phyloP scores from a whole-genome alignment of 2,888 invertebrate species.

The Dasysyrphus albostriatus region DNA sequence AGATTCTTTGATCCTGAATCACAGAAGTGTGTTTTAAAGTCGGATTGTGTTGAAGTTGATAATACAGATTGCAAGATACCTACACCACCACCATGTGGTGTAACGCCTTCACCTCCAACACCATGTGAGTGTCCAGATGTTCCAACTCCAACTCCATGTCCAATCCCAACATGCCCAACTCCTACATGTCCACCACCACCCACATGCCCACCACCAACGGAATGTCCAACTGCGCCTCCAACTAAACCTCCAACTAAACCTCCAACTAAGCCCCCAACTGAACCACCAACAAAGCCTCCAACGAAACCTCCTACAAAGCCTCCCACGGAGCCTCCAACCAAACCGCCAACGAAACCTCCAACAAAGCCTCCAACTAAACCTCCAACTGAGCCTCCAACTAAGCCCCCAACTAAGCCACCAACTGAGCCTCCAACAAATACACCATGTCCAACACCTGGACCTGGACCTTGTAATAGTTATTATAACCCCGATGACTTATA shows the following conservation, averaged over 20 bases:
- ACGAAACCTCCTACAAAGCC: too few species aligned
- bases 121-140: constrained; percentile 8
- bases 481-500: constrained; percentile 77
- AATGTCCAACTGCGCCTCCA: not conserved
- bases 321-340: too few species aligned
- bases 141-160: constrained; percentile 7
- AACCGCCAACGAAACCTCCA: too few species aligned
- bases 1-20: constrained; percentile 77
- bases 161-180: not conserved
- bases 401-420: not conserved
- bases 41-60: constrained; percentile 78
- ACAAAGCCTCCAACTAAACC: too few species aligned
- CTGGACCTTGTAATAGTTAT: constrained; percentile 54
- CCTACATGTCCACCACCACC: constrained; percentile 17
- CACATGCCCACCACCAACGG: not conserved
- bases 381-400: not conserved
- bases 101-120: constrained; percentile 29
- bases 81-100: constrained; percentile 50
- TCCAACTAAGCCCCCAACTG: not conserved
- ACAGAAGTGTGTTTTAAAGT: constrained; percentile 78
- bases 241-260: not conserved
- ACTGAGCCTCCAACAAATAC: not conserved
- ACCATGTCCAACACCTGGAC: not conserved
- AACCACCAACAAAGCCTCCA: not conserved
- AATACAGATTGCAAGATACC: constrained; percentile 54